phyloP scores from a whole-genome alignment of 2,888 invertebrate species.

The Drosophila phalerata region DNA sequence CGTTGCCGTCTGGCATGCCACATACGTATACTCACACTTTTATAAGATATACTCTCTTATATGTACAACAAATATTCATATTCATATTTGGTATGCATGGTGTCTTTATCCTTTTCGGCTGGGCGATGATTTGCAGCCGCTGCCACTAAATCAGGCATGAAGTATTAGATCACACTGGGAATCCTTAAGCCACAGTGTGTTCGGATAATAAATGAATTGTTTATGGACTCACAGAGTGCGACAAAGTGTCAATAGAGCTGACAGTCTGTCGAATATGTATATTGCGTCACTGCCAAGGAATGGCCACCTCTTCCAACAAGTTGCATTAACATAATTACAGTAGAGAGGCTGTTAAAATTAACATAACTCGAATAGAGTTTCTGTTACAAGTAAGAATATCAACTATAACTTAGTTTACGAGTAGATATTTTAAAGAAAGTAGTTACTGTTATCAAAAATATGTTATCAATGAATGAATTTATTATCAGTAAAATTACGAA shows the following conservation, averaged over 20 bases:
- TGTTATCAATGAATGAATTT: neutral
- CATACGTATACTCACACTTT: conserved; percentile 20
- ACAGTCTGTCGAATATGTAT: conserved; percentile 26
- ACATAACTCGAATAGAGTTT: neutral
- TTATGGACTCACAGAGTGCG: conserved; percentile 67
- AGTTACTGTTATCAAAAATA: neutral
- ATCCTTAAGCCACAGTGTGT: conserved; percentile 64
- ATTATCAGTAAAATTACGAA: neutral
- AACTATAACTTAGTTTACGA: neutral
- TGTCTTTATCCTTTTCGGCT: conserved; percentile 59
- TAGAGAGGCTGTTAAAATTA: neutral
- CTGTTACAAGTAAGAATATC: neutral
- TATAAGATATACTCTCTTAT: conserved; percentile 9
- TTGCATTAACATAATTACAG: neutral
- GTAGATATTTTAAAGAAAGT: neutral
- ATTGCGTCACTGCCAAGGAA: conserved; percentile 44
- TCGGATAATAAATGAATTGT: conserved; percentile 80
- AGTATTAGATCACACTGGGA: conserved; percentile 75
- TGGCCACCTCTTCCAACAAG: neutral
- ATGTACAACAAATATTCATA: conserved; percentile 30
- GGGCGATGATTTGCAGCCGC: conserved; percentile 84
- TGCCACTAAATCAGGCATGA: conserved; percentile 83
- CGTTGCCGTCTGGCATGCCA: conserved; percentile 53
- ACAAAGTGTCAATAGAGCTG: conserved; percentile 38
- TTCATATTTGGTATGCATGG: conserved; percentile 57